Conservation (phyloP, 2,888 invertebrate genomes). For the Oxyscelio sp. region DNA sequence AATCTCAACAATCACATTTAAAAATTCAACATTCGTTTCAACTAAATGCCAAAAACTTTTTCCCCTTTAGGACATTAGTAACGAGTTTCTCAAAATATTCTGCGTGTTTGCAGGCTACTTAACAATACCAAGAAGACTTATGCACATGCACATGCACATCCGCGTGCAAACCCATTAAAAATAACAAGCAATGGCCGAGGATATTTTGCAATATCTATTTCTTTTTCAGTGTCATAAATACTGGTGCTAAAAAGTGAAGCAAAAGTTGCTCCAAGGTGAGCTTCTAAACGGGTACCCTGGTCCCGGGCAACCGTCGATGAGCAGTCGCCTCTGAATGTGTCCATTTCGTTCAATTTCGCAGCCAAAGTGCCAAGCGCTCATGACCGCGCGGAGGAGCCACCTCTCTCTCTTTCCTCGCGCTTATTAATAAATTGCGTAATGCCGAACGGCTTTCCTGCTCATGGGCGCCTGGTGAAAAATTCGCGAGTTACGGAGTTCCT, state of each 20-base stretch:
- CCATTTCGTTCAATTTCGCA: no score
- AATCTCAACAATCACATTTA: background rate
- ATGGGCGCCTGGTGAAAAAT: no score
- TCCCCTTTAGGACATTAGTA: background rate
- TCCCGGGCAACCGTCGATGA: background rate
- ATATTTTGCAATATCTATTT: background rate
- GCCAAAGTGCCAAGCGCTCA: no score
- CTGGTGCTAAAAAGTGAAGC: background rate
- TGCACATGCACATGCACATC: background rate
- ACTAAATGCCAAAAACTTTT: background rate
- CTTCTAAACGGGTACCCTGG: background rate
- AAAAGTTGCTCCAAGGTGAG: background rate
- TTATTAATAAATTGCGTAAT: no score
- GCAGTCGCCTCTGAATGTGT: background rate
- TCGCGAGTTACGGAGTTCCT: no score
- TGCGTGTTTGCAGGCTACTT: background rate
- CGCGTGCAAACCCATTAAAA: background rate
- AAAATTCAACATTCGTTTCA: background rate
- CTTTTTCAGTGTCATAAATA: background rate
- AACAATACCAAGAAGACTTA: background rate
- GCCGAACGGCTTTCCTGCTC: no score
- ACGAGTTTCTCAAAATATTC: background rate
- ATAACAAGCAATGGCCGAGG: background rate
- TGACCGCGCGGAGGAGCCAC: no score
- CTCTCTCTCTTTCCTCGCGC: no score